Percentiles rank a stretch among this genome's conserved stretches.
Conservation (phyloP, 2,797 vertebrate species). For the Semotilus atromaculatus region DNA sequence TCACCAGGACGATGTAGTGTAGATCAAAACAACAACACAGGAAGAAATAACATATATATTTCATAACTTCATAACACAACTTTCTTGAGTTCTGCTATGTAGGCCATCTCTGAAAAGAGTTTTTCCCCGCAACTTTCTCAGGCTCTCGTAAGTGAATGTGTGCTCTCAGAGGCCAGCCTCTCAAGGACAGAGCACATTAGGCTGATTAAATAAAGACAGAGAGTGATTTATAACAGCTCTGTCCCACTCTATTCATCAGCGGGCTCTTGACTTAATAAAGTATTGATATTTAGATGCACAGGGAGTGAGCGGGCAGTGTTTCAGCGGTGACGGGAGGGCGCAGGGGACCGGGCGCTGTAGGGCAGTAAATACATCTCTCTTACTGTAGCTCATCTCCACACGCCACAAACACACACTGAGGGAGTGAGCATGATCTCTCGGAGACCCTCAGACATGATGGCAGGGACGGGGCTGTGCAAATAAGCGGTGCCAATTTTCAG, state of each 20-base stretch:
- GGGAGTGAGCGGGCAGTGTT: constrained; percentile 15
- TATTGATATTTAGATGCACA: constrained; percentile 62
- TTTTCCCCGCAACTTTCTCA: constrained; percentile 14
- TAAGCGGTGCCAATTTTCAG: background rate
- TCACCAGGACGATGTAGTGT: background rate
- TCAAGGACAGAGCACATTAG: constrained; percentile 65
- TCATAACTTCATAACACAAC: constrained; percentile 10
- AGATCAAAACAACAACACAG: constrained; percentile 36
- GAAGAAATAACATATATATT: constrained; percentile 8
- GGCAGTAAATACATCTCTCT: constrained; percentile 36
- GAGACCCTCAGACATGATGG: constrained; percentile 46
- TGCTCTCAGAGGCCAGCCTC: constrained; percentile 22
- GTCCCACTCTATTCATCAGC: constrained; percentile 60
- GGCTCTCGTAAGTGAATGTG: background rate
- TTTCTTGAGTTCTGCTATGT: constrained; percentile 1
- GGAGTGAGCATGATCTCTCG: constrained; percentile 40
- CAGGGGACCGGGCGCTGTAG: background rate
- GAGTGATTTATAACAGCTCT: constrained; percentile 65
- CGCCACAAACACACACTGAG: constrained; percentile 32
- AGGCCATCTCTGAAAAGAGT: constrained; percentile 29
- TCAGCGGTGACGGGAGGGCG: constrained; percentile 12
- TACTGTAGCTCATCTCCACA: constrained; percentile 42
- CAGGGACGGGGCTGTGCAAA: background rate
- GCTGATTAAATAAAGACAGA: constrained; percentile 64
- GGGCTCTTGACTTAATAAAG: constrained; percentile 62